Evolutionary conservation across 2,888 invertebrate species (phyloP), one percentile per base, ranked within the genome.

Genomic region (Cryptus armator): DNA sequence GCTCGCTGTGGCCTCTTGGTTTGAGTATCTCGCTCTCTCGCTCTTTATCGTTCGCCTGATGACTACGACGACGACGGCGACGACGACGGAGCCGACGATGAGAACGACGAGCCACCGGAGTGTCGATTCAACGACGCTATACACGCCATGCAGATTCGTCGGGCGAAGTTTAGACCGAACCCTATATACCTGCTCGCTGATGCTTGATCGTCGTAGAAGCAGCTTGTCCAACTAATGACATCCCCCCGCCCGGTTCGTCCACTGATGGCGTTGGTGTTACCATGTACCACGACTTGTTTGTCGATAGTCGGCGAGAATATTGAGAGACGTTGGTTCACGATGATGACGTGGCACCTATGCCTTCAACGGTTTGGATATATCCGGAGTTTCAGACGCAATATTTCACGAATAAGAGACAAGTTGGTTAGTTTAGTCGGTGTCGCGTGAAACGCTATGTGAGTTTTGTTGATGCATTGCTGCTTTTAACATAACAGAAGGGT

Each of bases 151-250:
- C 71, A 72, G 72, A 80, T 72, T 71, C 16, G 32, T 51, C 71
- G 14, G 64, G 53, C 79, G 62, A 80, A 80, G 79, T 80, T 80
- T 80, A 64, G 66, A 68, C 70, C 64, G 56, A 66, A 72, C 72
- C 71, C 51, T 79, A 68, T 71, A 67, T 53, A 62, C 70, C 46
- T 74, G n/a, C 70, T 72, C 67, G 72, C 75, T 76, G 83, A 80
- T 44, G 70, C 51, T 75, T 67, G 56, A 66, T 76, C 82, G 78
- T 68, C 83, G 78, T 80, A 77, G 67, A 81, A 81, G 76, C 76
- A 80, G 77, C 71, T 84, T 77, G 84, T 84, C 72, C 77, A 77
- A 81, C 81, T 84, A 81, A 84, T 77, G 84, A 84, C 84, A 81
- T 84, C 79, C 77, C 62, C 76, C 62, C 48, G 48, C 48, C 12